These are phyloP conservation scores for Nemapogon koenigi DNA, from an alignment of 2,888 invertebrate genomes.

Conservation along the genomic window DNA sequence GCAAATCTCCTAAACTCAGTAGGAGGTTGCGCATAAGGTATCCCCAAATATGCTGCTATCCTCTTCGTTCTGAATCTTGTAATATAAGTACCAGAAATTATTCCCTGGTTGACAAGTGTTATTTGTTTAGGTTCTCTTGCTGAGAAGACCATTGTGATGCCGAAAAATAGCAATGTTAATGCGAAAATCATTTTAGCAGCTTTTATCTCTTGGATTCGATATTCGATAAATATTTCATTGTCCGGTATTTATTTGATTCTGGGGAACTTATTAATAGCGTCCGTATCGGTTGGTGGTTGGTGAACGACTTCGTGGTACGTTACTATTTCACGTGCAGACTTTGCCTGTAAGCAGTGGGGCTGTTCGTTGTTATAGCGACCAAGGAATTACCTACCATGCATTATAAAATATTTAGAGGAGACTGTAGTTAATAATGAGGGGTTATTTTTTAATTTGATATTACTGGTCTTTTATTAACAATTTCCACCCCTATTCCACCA, in stretches of 20 bases:
- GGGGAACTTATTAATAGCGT: constrained; percentile 1
- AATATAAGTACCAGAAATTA: constrained; percentile 73
- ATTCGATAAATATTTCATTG: not conserved
- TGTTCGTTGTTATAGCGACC: constrained; percentile 63
- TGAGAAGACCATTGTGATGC: constrained; percentile 30
- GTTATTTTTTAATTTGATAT: not conserved
- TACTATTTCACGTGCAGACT: constrained; percentile 60
- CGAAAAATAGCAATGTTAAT: constrained; percentile 32
- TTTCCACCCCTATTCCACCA: too few species aligned
- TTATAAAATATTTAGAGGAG: constrained; percentile 2
- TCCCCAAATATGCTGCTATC: constrained; percentile 77
- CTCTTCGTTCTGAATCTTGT: constrained; percentile 75
- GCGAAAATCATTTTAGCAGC: constrained; percentile 31
- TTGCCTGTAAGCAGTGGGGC: constrained; percentile 61
- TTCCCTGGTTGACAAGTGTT: constrained; percentile 74
- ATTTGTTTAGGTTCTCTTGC: constrained; percentile 71
- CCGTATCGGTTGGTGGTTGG: constrained; percentile 14
- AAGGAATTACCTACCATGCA: constrained; percentile 46
- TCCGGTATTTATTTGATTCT: constrained; percentile 1
- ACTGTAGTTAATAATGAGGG: not conserved
- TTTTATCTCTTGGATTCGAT: constrained; percentile 8
- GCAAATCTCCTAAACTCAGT: constrained; percentile 69
- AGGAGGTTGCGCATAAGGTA: constrained; percentile 80
- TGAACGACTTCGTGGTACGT: constrained; percentile 55
- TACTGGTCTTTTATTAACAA: too few species aligned